phyloP scores from a whole-genome alignment of 2,888 invertebrate species.

The Dione vanillae region DNA sequence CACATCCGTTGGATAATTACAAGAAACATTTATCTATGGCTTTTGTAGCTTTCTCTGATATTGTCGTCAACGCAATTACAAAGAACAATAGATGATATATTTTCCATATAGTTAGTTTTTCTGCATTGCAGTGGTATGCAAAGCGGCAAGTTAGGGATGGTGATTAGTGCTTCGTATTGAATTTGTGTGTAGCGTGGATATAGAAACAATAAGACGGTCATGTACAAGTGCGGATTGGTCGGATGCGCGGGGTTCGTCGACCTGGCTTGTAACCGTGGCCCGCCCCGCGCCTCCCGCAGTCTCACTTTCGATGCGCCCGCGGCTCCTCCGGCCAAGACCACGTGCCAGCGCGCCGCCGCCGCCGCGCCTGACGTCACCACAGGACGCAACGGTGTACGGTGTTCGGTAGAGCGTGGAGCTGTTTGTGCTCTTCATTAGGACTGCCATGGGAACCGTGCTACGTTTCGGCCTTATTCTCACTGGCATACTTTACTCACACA shows the following conservation, averaged over 20 bases:
- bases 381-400: slow-evolving; percentile 64
- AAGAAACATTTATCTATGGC: slow-evolving; percentile 59
- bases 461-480: slow-evolving; percentile 55
- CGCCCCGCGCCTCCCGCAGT: slow-evolving; percentile 64
- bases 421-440: slow-evolving; percentile 72
- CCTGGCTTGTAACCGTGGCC: slow-evolving; percentile 59
- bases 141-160: neutral
- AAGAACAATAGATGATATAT: slow-evolving; percentile 29
- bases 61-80: slow-evolving; percentile 44
- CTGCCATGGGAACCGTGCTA: slow-evolving; percentile 71
- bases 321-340: slow-evolving; percentile 75
- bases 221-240: slow-evolving; percentile 79
- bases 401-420: slow-evolving; percentile 64
- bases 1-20: slow-evolving; percentile 76
- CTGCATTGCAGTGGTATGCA: slow-evolving; percentile 11
- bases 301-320: slow-evolving; percentile 81
- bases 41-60: slow-evolving; percentile 49
- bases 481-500: slow-evolving; percentile 51
- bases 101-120: neutral
- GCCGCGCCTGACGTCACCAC: slow-evolving; percentile 74
- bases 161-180: neutral
- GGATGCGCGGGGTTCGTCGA: slow-evolving; percentile 78
- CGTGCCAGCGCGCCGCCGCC: slow-evolving; percentile 68
- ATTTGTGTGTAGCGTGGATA: slow-evolving; percentile 52
- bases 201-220: slow-evolving; percentile 78